phyloP scores from a whole-genome alignment of 2,113 vertebrate species.

The Sprattus sprattus region DNA sequence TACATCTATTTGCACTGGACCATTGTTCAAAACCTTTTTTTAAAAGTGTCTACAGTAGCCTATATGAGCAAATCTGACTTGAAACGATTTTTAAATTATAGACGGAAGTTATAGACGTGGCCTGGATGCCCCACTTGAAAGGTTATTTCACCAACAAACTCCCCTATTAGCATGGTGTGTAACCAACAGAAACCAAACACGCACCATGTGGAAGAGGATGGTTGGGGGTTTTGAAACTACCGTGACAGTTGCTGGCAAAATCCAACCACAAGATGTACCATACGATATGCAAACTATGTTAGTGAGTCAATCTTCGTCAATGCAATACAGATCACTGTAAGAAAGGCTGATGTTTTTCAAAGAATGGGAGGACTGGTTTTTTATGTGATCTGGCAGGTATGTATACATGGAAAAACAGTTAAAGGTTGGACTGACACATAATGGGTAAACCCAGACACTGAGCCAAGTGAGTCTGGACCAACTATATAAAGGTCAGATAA shows the following conservation, averaged over 20 bases:
- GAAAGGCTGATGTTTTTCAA: neutral
- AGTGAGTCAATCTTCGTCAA: neutral
- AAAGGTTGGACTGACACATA: neutral
- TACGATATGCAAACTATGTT: neutral
- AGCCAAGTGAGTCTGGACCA: neutral
- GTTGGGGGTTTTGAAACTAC: neutral
- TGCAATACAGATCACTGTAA: neutral
- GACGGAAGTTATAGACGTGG: too few relatives aligned
- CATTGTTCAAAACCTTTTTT: too few relatives aligned
- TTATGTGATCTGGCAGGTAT: neutral
- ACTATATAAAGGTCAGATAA: too few relatives aligned
- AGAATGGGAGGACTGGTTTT: neutral
- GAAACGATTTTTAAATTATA: too few relatives aligned
- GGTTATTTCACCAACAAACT: slow-evolving; percentile 9
- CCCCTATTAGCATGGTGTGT: neutral
- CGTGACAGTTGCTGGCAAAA: neutral
- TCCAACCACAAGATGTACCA: neutral
- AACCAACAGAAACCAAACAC: neutral
- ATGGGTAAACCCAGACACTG: too few relatives aligned
- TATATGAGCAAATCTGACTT: too few relatives aligned
- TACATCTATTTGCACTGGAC: too few relatives aligned
- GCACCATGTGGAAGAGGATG: neutral
- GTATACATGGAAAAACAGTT: neutral
- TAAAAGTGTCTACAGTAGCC: too few relatives aligned
- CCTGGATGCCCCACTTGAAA: neutral